Base-by-base conservation (phyloP, 2,888 invertebrate species). In the Diploptera punctata region DNA sequence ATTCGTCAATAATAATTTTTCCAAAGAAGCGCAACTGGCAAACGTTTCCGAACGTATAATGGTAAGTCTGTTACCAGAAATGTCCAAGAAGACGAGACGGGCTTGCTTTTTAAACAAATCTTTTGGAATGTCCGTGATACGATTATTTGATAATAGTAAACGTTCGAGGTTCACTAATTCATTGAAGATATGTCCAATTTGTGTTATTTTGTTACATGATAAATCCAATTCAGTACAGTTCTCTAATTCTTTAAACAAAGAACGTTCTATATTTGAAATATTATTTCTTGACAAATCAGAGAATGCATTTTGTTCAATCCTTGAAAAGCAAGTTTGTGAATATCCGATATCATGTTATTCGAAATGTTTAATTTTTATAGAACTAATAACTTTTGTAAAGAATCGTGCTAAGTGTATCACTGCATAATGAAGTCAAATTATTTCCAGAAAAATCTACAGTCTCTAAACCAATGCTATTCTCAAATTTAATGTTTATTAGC, bases 251-350 rank as follows among this genome's bases (percentile, higher is more conserved):
- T 3, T 0, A 52, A 52, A 52, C 1, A 24, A 1, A 5, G 7
- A 3, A 10, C 0, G 0, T 13, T 52, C 0, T 24, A 57, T n/a
- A 1, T 1, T 5, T 13, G 16, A n/a, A 4, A 57, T 31, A 1
- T n/a, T 29, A n/a, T 57, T 57, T 57, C 29, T 57, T n/a, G 57
- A 57, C 16, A 57, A n/a, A 57, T 57, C 57, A 5, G n/a, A 31
- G n/a, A 13, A 13, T 31, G 26, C n/a, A 57, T n/a, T 16, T 29
- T 0, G 2, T 2, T 16, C n/a, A 57, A 9, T 29, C 57, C 57
- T 1, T n/a, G 2, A n/a, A 57, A 57, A 2, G 57, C 3, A 29
- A n/a, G 7, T 57, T 3, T 29, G 2, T 1, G 3, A 13, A 57
- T n/a, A 1, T 26, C 1, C 3, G 16, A 4, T 29, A 57, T 57